Percentiles rank a stretch among this genome's conserved stretches.
These are phyloP conservation scores for Bovichtus variegatus DNA, from an alignment of 2,797 vertebrate species.

Conservation along the genomic window DNA sequence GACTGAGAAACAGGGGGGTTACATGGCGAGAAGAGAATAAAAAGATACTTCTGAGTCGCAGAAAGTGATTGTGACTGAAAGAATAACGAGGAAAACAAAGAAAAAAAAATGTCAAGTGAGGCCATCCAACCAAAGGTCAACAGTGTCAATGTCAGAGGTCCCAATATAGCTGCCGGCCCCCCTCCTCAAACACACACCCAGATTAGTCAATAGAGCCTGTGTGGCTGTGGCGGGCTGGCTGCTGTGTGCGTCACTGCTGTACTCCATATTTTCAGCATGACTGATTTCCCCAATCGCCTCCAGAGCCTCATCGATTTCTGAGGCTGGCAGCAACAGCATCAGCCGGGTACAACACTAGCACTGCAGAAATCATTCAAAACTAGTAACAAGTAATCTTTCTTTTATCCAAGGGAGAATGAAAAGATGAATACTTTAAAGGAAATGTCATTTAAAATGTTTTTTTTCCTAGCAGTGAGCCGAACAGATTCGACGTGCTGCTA, in stretches of 20 bases:
- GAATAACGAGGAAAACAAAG: slow-evolving; percentile 29
- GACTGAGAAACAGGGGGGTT: background rate
- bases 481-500: background rate
- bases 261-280: slow-evolving; percentile 86
- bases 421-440: background rate
- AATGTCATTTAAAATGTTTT: background rate
- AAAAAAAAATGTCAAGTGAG: slow-evolving; percentile 75
- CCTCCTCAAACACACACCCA: slow-evolving; percentile 54
- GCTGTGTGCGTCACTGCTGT: slow-evolving; percentile 82
- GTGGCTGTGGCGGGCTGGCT: slow-evolving; percentile 66
- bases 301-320: slow-evolving; percentile 77
- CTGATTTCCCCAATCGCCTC: slow-evolving; percentile 84
- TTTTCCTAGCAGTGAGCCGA: too few relatives aligned
- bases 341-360: slow-evolving; percentile 25
- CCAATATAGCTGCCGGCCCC: slow-evolving; percentile 64
- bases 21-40: background rate
- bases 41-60: background rate
- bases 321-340: slow-evolving; percentile 35
- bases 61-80: slow-evolving; percentile 19
- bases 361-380: slow-evolving; percentile 31
- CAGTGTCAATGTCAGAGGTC: slow-evolving; percentile 82
- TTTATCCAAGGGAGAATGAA: background rate
- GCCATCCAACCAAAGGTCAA: slow-evolving; percentile 74
- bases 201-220: slow-evolving; percentile 81
- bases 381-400: background rate